Conservation (phyloP, 2,888 invertebrate genomes). For the Nasonia oneida region DNA sequence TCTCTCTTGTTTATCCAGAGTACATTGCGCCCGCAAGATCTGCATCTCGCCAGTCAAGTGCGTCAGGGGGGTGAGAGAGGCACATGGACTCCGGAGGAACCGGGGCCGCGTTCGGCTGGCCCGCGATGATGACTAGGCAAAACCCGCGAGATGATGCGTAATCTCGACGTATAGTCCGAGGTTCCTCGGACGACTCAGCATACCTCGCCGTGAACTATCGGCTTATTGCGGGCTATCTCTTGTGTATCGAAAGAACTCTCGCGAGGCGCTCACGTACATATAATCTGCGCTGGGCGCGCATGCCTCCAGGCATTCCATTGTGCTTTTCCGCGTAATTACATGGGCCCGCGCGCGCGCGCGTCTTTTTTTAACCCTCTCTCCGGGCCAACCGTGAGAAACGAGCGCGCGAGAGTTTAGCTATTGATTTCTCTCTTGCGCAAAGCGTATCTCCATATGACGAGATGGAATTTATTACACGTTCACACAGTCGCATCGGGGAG, state of each 20-base stretch:
- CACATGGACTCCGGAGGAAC: background rate
- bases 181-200: slow-evolving; percentile 65
- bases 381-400: slow-evolving; percentile 67
- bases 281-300: slow-evolving; percentile 67
- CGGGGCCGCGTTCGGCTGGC: slow-evolving; percentile 53
- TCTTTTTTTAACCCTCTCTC: slow-evolving; percentile 21
- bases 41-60: slow-evolving; percentile 34
- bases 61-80: background rate
- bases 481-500: background rate
- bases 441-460: too few species aligned
- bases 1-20: slow-evolving; percentile 49
- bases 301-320: slow-evolving; percentile 75
- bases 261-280: slow-evolving; percentile 66
- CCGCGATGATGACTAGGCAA: slow-evolving; percentile 72
- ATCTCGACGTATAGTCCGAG: slow-evolving; percentile 27
- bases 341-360: slow-evolving; percentile 61
- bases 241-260: slow-evolving; percentile 53
- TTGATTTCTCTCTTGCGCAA: slow-evolving; percentile 6
- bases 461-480: background rate
- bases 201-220: slow-evolving; percentile 71
- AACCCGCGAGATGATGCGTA: slow-evolving; percentile 61
- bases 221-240: slow-evolving; percentile 71
- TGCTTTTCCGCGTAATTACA: slow-evolving; percentile 75
- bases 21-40: slow-evolving; percentile 46
- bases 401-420: background rate